Evolutionary conservation across 2,797 vertebrate species (phyloP).

Genomic region (Onychomys torridus): DNA sequence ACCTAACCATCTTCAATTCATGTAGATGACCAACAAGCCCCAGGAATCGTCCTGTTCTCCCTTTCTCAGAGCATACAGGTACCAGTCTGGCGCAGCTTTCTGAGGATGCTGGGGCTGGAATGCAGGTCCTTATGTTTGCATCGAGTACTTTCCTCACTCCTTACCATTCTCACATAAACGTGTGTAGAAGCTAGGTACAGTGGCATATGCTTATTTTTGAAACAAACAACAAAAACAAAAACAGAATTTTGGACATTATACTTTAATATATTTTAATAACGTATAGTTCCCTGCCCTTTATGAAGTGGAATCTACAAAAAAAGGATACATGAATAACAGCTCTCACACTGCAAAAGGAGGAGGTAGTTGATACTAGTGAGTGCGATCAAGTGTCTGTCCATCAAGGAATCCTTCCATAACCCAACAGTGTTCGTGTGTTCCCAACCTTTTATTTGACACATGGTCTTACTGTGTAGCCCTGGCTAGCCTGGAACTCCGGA

Average conservation of each 20-base stretch:
- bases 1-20: neutral
- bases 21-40: neutral
- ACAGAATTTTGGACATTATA: neutral
- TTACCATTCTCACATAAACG: neutral
- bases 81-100: neutral
- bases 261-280: conserved; percentile 40
- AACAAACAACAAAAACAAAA: neutral
- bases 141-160: no score
- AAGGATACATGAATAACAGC: neutral
- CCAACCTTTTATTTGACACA: neutral
- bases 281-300: neutral
- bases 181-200: neutral
- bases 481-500: neutral
- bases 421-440: neutral
- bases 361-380: neutral
- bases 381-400: neutral
- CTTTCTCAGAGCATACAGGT: no score
- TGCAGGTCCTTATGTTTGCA: neutral
- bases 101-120: no score
- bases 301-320: conserved; percentile 12
- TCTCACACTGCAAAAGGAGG: neutral
- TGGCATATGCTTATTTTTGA: neutral
- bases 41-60: no score
- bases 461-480: neutral
- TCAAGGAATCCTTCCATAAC: neutral